Conservation (phyloP, 2,888 invertebrate genomes). For the Coelogynopora nodosa region DNA sequence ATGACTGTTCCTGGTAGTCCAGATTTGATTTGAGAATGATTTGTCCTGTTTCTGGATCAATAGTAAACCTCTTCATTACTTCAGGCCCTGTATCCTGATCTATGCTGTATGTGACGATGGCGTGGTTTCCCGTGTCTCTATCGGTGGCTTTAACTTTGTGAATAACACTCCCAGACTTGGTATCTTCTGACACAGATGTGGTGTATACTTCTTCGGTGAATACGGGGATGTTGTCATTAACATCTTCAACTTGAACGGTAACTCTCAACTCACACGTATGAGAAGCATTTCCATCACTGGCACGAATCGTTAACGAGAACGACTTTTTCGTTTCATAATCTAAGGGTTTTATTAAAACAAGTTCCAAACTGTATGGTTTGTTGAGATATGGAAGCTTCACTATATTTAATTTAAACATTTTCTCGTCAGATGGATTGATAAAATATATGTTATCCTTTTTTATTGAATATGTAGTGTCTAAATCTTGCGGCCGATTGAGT, state of each 20-base stretch:
- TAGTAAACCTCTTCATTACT: background rate
- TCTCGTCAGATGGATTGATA: background rate
- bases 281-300: slow-evolving; percentile 1
- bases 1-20: background rate
- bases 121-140: slow-evolving; percentile 4
- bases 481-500: slow-evolving; percentile 32
- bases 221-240: slow-evolving; percentile 25
- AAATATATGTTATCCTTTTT: background rate
- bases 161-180: background rate
- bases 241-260: slow-evolving; percentile 14
- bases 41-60: slow-evolving; percentile 13
- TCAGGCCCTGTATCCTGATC: background rate
- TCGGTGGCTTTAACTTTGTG: background rate
- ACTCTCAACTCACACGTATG: slow-evolving; percentile 30
- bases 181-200: background rate
- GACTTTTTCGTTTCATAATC: slow-evolving; percentile 24
- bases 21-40: background rate
- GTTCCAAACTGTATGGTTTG: slow-evolving; percentile 14
- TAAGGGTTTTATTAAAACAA: background rate
- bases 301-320: background rate
- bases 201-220: slow-evolving; percentile 7
- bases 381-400: background rate
- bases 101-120: background rate
- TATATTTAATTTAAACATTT: background rate
- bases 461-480: background rate